Evolutionary conservation across 2,888 invertebrate genomes (phyloP).

Genomic region (Amblyjoppa proteus): DNA sequence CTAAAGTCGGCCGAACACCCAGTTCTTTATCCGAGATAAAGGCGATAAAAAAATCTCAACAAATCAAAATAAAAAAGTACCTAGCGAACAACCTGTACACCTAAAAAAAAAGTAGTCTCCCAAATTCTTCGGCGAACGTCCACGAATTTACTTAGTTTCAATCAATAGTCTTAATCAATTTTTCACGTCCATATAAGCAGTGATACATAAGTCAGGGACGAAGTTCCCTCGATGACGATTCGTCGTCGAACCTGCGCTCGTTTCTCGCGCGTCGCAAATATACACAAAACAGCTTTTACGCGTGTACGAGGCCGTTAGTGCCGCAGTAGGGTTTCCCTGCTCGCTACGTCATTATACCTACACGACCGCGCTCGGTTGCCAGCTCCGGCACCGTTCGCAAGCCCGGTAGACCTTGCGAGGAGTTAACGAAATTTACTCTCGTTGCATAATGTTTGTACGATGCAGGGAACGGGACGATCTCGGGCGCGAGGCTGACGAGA

Average conservation of each 20-base stretch:
- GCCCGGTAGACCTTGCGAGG: constrained; percentile 62
- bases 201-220: constrained; percentile 15
- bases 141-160: no score
- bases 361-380: constrained; percentile 43
- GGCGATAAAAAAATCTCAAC: no score
- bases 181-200: background rate
- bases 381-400: constrained; percentile 35
- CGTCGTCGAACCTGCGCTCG: constrained; percentile 35
- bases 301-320: constrained; percentile 50
- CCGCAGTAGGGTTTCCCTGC: constrained; percentile 61
- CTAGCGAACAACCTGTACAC: no score
- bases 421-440: constrained; percentile 68
- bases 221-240: constrained; percentile 27
- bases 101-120: no score
- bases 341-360: constrained; percentile 60
- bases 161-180: no score
- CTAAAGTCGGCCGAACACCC: no score
- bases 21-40: no score
- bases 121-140: no score
- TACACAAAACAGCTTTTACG: constrained; percentile 59
- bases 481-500: constrained; percentile 32
- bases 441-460: constrained; percentile 63
- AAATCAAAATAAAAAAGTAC: no score
- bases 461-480: background rate
- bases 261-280: constrained; percentile 49